A percentile compares a stretch with the other conserved stretches of the same genome.
These are phyloP conservation scores for Vanessa atalanta DNA, from an alignment of 1,140 invertebrate genomes.

Conservation along the genomic window DNA sequence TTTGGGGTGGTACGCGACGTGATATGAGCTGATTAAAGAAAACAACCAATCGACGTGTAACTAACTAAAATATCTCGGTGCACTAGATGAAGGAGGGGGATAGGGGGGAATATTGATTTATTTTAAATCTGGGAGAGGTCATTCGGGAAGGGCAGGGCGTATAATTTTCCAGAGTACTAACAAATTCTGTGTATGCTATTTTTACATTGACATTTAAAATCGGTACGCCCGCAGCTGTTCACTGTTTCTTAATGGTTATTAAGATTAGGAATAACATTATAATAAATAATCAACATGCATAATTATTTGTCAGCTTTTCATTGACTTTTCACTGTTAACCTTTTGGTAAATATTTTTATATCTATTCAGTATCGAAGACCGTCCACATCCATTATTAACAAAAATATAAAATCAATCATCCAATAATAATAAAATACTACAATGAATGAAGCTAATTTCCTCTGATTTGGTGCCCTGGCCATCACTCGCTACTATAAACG, in stretches of 20 bases:
- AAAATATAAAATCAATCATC: too few species aligned
- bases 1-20: background rate
- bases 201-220: background rate
- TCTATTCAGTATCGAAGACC: too few species aligned
- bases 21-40: conserved; percentile 12
- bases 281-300: background rate
- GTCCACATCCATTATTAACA: too few species aligned
- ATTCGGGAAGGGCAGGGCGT: background rate
- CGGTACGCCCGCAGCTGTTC: background rate
- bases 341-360: too few species aligned
- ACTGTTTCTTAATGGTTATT: background rate
- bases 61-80: background rate
- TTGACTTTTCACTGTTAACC: background rate
- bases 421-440: too few species aligned
- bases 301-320: too few species aligned
- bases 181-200: background rate
- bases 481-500: too few species aligned
- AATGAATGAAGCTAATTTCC: too few species aligned
- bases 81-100: background rate
- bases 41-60: conserved; percentile 5
- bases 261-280: background rate
- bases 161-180: background rate
- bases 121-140: background rate
- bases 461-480: too few species aligned
- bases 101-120: conserved; percentile 7